Conservation (phyloP, 2,888 invertebrate genomes). For the Hipparchia sbordonii region DNA sequence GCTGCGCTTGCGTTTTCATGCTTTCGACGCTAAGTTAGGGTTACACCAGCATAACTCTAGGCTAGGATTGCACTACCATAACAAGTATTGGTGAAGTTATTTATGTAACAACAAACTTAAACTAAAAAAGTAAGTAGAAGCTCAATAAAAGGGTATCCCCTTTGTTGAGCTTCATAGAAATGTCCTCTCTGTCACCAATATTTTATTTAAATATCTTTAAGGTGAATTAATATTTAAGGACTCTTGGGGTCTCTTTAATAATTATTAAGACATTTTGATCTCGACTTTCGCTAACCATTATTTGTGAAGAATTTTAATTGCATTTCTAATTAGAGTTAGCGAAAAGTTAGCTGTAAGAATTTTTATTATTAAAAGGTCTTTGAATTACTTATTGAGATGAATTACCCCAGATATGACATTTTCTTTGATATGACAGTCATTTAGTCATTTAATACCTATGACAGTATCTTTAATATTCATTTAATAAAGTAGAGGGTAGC, state of each 20-base stretch:
- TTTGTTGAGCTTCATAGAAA: too few relatives aligned
- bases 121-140: too few relatives aligned
- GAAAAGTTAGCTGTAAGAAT: constrained; percentile 5
- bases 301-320: constrained; percentile 14
- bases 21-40: too few relatives aligned
- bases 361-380: not conserved
- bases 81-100: too few relatives aligned
- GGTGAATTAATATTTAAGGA: not conserved
- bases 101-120: too few relatives aligned
- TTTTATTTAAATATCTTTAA: not conserved
- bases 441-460: too few relatives aligned
- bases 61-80: too few relatives aligned
- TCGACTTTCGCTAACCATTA: constrained; percentile 1
- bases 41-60: too few relatives aligned
- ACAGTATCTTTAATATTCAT: too few relatives aligned
- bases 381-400: not conserved
- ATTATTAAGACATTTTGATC: constrained; percentile 6
- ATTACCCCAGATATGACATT: not conserved
- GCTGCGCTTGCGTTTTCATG: too few relatives aligned
- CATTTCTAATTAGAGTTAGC: constrained; percentile 7
- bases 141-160: too few relatives aligned
- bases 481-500: too few relatives aligned
- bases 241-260: not conserved
- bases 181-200: not conserved
- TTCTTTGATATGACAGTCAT: not conserved